Evolutionary conservation across 2,113 vertebrate genomes (phyloP), one percentile per base, ranked within the genome.

Genomic region (Aptenodytes patagonicus): DNA sequence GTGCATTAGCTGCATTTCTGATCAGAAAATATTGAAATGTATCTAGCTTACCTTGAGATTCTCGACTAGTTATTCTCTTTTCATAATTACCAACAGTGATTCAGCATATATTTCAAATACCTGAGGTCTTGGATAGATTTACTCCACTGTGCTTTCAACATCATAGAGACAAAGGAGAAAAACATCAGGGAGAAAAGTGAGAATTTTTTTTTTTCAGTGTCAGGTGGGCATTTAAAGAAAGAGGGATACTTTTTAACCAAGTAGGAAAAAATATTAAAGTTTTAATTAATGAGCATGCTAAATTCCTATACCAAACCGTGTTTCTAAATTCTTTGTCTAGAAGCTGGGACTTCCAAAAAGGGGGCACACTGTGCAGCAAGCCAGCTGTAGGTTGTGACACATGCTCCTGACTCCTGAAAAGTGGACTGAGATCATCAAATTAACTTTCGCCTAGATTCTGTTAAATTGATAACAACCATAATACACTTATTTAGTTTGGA

Each of bases 1-100:
- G 60, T 76, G 51, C 60, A 88, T 95, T 96, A 86, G 44, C 90
- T 95, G 93, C 92, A 94, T 97, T 96, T 93, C 65, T 97, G 92
- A 97, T 97, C 89, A 96, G 91, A 91, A 94, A 88, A 68, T 93
- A 66, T 81, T 47, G 40, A 94, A 95, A 93, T 58, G 44, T 91
- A 49, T 76, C 32, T 73, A 77, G 36, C 40, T 97, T 91, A 96
- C 81, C 58, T 95, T 89, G 61, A 95, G 87, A 90, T 54, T 93
- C 32, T 40, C 65, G 57, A 31, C 66, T 94, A 89, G 73, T 55
- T 92, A 71, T 24, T 97, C 47, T 49, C 73, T 88, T 96, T 94
- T 71, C 87, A 18, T 95, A 91, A 96, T 89, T 93, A 34, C 13
- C n/a, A 89, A 69, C 34, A 70, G 61, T 87, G 78, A 97, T 64